Conservation (phyloP, 1,140 invertebrate genomes). For the Platyscapa corneri region DNA sequence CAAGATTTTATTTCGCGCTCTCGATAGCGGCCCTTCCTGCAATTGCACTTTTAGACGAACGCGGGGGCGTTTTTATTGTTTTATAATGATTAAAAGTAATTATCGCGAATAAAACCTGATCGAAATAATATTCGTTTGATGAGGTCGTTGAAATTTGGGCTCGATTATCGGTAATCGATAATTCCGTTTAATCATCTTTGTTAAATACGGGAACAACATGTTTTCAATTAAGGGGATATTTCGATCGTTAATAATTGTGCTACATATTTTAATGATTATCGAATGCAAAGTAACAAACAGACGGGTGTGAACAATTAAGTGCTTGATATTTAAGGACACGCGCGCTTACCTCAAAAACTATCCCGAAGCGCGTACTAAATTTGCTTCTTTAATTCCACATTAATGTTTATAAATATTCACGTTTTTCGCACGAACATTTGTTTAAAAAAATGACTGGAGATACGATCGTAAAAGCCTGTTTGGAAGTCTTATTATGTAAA, state of each 20-base stretch:
- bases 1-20: neutral
- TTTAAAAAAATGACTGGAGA: too few relatives aligned
- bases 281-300: neutral
- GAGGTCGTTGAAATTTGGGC: neutral
- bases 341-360: neutral
- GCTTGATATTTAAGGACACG: neutral
- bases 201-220: neutral
- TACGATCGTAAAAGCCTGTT: too few relatives aligned
- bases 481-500: too few relatives aligned
- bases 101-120: neutral
- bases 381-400: too few relatives aligned
- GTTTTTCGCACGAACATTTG: too few relatives aligned
- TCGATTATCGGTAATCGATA: neutral
- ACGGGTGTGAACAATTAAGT: neutral
- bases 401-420: too few relatives aligned
- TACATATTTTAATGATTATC: neutral
- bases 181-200: neutral
- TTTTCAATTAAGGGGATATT: neutral
- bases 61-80: neutral
- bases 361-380: too few relatives aligned
- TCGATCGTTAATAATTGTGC: neutral
- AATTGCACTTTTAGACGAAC: neutral
- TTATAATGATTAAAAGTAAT: constrained; percentile 3
- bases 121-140: neutral
- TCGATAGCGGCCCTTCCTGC: neutral